These are phyloP conservation scores for Rhodeus uyekii DNA, from an alignment of 2,797 vertebrate genomes.

Conservation along the genomic window DNA sequence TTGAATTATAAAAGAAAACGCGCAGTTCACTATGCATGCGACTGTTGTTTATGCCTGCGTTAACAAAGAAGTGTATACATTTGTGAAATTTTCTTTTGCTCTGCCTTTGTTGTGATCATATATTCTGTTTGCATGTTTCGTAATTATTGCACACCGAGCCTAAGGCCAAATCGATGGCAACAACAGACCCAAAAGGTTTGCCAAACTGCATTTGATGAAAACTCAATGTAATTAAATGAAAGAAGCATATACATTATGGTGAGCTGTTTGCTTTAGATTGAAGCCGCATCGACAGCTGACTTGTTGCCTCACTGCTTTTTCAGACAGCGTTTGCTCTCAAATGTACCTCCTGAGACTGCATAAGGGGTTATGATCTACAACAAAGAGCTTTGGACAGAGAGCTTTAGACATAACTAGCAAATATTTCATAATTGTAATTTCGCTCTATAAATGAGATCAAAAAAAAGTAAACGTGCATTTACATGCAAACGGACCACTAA, in stretches of 20 bases:
- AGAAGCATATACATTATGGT: background rate
- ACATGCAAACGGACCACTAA: too few species aligned
- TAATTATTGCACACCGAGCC: background rate
- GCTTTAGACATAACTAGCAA: too few species aligned
- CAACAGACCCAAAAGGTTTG: background rate
- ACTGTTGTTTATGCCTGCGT: background rate
- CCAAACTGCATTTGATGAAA: background rate
- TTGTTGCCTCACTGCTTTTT: background rate
- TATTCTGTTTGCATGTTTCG: conserved; percentile 2
- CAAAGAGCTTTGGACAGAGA: too few species aligned
- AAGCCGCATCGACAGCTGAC: too few species aligned
- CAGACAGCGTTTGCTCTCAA: background rate
- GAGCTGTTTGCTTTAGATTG: background rate
- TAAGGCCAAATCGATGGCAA: conserved; percentile 13
- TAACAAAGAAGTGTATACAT: background rate
- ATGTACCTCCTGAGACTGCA: background rate
- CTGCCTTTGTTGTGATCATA: background rate
- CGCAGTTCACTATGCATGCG: background rate
- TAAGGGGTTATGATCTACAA: too few species aligned
- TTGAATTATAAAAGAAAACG: conserved; percentile 22
- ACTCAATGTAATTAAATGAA: background rate
- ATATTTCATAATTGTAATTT: too few species aligned
- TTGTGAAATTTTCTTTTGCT: background rate
- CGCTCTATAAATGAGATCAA: too few species aligned
- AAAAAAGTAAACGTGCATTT: too few species aligned